Base-by-base conservation (phyloP, 2,113 vertebrate species). In the Pogona vitticeps region DNA sequence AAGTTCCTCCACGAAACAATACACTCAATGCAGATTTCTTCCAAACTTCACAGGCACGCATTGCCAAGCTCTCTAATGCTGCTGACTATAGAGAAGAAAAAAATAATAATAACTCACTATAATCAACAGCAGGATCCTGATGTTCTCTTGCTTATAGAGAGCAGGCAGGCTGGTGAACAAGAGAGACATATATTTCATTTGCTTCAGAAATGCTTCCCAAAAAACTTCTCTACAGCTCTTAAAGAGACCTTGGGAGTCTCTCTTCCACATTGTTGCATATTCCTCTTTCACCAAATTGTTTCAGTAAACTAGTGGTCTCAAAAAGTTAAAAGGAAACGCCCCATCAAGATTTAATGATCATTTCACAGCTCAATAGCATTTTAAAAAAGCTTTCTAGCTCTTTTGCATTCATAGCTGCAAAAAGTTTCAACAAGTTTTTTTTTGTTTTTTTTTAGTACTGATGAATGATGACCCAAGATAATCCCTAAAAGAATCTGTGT, bases 1-100 rank as follows among this genome's bases (percentile, higher is more conserved):
- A 91, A 93, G 92, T 76, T 85, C 71, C 33, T 65, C 88, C 46
- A 28, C 85, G 89, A 93, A 93, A 92, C 86, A 95, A 96, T 90
- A 84, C 31, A 80, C 46, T 13, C 36, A 80, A 23, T 88, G 76
- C 36, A 90, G 91, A 88, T 85, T 73, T 0, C 70, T 56, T 86
- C 7, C 0, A 72, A 90, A 46, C 31, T n/a, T 23, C 21, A 15
- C 67, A 86, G 89, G 17, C 36, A 88, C 18, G 38, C 40, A 17
- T 46, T 91, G 71, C 85, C 82, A 86, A 89, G 75, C 31, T 86
- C 73, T 82, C 14, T 52, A 90, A 42, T 58, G 80, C 78, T 3
- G 6, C 89, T 89, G 71, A 88, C 67, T 75, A 8, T 73, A 73
- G 79, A 70, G 67, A 86, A 88, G 31, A 80, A 12, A 58, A n/a